phyloP scores from a whole-genome alignment of 2,113 vertebrate genomes.

The Pteruthius melanotis region DNA sequence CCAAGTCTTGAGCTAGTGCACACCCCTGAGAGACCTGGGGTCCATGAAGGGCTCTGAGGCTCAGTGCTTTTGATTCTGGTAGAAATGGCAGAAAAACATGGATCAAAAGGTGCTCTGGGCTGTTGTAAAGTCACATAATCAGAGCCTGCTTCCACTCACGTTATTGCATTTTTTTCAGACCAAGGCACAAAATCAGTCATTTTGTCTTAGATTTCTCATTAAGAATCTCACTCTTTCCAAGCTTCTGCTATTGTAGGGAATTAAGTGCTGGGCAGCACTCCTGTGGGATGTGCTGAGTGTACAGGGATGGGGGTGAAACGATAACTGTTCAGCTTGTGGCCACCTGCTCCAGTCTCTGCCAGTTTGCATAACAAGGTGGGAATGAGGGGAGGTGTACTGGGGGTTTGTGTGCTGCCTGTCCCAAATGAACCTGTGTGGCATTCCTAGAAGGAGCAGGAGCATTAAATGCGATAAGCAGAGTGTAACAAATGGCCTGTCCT shows the following conservation, averaged over 20 bases:
- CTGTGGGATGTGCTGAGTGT: background rate
- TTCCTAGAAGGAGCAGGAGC: background rate
- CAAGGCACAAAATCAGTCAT: background rate
- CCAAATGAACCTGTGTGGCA: background rate
- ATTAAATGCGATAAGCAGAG: background rate
- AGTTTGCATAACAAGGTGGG: accelerated
- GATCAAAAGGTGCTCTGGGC: background rate
- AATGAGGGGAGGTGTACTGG: background rate
- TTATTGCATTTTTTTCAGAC: background rate
- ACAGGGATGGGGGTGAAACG: accelerated
- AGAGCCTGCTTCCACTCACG: background rate
- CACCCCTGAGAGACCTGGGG: background rate
- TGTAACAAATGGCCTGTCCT: background rate
- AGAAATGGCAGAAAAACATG: background rate
- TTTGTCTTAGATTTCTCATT: background rate
- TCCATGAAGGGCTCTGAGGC: accelerated
- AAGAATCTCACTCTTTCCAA: background rate
- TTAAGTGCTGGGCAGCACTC: background rate
- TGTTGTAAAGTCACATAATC: background rate
- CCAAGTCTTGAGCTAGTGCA: background rate
- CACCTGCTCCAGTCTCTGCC: accelerated
- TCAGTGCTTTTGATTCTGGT: background rate
- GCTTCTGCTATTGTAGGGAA: background rate
- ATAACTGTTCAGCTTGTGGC: accelerated
- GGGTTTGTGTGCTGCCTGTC: background rate